Conservation (phyloP, 2,113 vertebrate species). For the Lamprotornis superbus region DNA sequence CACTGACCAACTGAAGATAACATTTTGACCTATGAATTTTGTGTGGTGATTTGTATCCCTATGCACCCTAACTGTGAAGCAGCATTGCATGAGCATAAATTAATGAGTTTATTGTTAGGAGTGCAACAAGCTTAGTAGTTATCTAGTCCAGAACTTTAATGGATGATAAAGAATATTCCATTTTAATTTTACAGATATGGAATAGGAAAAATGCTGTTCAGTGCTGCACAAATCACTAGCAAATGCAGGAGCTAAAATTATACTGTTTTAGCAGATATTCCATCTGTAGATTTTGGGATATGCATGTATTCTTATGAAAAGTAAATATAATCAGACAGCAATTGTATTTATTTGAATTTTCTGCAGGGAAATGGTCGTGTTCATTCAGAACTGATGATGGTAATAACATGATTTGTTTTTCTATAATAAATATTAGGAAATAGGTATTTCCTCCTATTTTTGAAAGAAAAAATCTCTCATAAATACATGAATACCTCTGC, state of each 20-base stretch:
- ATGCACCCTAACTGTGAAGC: neutral
- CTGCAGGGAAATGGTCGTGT: neutral
- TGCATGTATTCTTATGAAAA: neutral
- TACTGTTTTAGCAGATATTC: neutral
- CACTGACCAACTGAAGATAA: neutral
- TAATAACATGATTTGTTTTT: neutral
- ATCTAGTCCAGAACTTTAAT: neutral
- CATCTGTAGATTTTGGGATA: neutral
- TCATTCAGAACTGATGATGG: neutral
- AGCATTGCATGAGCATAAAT: neutral
- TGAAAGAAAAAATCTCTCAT: neutral
- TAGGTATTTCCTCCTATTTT: neutral
- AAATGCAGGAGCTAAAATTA: neutral
- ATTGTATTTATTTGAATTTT: constrained; percentile 2
- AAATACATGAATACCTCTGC: neutral
- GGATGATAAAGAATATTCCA: neutral
- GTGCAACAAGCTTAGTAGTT: neutral
- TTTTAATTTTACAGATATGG: neutral
- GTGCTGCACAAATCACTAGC: neutral
- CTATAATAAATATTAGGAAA: neutral
- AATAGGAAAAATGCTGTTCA: neutral
- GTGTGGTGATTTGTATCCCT: neutral
- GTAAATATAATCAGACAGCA: neutral
- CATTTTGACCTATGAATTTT: neutral
- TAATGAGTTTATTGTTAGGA: neutral